These are phyloP conservation scores for Dermatemys mawii DNA, from an alignment of 2,113 vertebrate genomes.

Conservation along the genomic window DNA sequence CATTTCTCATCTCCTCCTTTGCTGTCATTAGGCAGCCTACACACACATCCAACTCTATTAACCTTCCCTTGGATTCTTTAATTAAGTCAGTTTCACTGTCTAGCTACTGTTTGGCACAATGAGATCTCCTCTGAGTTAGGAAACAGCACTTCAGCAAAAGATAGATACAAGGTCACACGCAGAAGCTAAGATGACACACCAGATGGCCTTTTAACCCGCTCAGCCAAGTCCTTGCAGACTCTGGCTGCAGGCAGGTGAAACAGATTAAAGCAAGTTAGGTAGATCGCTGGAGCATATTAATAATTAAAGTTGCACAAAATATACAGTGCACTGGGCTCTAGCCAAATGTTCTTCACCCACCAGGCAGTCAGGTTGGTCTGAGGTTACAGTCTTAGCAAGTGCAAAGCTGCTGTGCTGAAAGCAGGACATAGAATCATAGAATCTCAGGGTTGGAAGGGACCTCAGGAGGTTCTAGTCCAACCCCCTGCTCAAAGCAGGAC, in stretches of 20 bases:
- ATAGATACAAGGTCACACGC: fast-evolving
- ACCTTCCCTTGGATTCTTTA: not conserved
- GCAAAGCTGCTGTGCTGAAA: not conserved
- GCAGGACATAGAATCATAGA: not conserved
- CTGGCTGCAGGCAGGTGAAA: not conserved
- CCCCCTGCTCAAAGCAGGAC: too few species aligned
- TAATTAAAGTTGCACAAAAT: not conserved
- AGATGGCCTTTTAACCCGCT: not conserved
- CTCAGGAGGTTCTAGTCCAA: too few species aligned
- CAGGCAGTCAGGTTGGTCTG: fast-evolving
- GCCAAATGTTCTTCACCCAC: not conserved
- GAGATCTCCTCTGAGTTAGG: not conserved
- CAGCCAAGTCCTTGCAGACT: not conserved
- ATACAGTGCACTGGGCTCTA: fast-evolving
- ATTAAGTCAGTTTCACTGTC: not conserved
- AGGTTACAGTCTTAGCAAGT: not conserved
- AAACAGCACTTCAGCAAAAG: not conserved
- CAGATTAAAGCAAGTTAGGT: not conserved
- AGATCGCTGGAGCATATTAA: not conserved
- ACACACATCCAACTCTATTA: not conserved
- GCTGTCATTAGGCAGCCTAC: not conserved
- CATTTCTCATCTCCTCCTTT: not conserved
- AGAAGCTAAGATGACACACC: not conserved
- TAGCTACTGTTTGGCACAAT: not conserved
- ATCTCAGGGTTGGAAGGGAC: too few species aligned